These are phyloP conservation scores for Scophthalmus maximus DNA, from an alignment of 2,113 vertebrate genomes.

Conservation along the genomic window DNA sequence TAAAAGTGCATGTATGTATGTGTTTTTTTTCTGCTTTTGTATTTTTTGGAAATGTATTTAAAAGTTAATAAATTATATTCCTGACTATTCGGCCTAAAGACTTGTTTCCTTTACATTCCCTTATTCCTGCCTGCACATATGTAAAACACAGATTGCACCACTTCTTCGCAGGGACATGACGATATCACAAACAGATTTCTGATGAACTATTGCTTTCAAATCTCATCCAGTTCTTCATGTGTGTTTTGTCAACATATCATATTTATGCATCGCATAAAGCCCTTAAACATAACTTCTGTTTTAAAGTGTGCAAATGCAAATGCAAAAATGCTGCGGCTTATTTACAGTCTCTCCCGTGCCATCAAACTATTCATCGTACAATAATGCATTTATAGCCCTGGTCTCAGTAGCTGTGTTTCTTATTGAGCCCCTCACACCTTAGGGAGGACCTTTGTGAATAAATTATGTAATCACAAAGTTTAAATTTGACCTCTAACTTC, in stretches of 20 bases:
- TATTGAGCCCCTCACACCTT: no score
- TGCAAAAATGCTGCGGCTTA: not conserved
- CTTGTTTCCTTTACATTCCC: not conserved
- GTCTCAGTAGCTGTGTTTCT: constrained; percentile 4
- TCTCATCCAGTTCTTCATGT: not conserved
- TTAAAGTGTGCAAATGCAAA: no score
- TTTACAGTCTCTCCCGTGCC: not conserved
- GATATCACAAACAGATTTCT: no score
- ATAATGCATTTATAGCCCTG: not conserved
- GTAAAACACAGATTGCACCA: not conserved
- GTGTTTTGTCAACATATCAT: no score
- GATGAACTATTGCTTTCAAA: no score
- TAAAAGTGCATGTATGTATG: not conserved
- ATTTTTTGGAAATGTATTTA: constrained; percentile 42
- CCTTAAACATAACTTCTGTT: no score
- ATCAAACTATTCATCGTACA: constrained; percentile 1
- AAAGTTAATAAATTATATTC: constrained; percentile 59
- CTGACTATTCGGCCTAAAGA: constrained; percentile 6
- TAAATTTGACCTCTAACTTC: no score
- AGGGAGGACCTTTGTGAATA: no score
- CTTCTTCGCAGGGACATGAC: not conserved
- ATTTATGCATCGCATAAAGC: no score
- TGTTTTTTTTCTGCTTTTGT: constrained; percentile 49
- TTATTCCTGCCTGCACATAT: not conserved
- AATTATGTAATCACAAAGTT: no score